Conservation (phyloP, 2,113 vertebrate species). For the Tetraodon nigroviridis region DNA sequence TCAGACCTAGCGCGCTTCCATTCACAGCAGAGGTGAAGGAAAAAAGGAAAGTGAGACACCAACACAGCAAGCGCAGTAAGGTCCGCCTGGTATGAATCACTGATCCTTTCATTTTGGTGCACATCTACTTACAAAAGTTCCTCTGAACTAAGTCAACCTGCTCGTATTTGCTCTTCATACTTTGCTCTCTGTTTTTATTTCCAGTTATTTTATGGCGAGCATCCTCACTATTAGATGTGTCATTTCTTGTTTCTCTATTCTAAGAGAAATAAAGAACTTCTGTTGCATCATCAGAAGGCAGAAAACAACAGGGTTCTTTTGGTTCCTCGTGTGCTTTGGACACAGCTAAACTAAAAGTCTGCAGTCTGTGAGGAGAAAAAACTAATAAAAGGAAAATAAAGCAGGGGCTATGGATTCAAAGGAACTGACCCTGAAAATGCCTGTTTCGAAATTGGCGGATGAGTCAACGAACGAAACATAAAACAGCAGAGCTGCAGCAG, state of each 20-base stretch:
- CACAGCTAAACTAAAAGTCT: conserved; percentile 45
- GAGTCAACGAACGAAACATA: too few relatives aligned
- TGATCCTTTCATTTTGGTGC: not conserved
- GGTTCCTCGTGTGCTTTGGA: conserved; percentile 43
- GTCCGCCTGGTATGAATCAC: conserved; percentile 23
- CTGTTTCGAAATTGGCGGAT: not conserved
- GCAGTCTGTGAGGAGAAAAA: conserved; percentile 15
- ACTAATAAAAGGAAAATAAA: conserved; percentile 27
- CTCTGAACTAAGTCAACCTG: too few relatives aligned
- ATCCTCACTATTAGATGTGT: too few relatives aligned
- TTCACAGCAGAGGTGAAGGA: conserved; percentile 31
- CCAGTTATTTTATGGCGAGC: too few relatives aligned
- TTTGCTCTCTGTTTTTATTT: too few relatives aligned
- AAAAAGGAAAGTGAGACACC: conserved; percentile 24
- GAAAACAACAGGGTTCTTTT: conserved; percentile 27
- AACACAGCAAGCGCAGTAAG: conserved; percentile 24
- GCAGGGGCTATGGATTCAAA: not conserved
- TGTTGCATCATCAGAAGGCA: conserved; percentile 30
- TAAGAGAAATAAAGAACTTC: not conserved
- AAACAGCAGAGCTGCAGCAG: not conserved
- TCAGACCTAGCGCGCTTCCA: not conserved
- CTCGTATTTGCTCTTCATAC: too few relatives aligned
- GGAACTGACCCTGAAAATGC: not conserved
- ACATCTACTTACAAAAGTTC: too few relatives aligned
- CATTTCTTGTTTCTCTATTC: too few relatives aligned